Evolutionary conservation across 35 echinoderm and acorn worm species (phyloP), one percentile per base, ranked within the genome.

Genomic region (Patiria miniata): DNA sequence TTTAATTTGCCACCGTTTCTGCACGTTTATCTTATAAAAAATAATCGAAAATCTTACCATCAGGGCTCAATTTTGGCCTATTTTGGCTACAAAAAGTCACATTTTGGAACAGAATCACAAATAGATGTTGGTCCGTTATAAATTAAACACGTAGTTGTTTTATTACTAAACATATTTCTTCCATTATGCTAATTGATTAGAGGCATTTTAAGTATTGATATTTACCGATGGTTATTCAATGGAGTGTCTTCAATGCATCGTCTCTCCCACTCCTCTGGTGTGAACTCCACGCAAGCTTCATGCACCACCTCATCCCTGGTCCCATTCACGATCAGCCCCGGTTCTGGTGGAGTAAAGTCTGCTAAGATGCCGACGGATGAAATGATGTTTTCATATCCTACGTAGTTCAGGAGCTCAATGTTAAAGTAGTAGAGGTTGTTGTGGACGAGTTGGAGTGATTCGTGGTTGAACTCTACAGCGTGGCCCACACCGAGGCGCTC

Each of bases 351-450:
- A 26, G 79, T 81, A 53, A 83, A 83, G 79, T 90, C 88, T 33
- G 80, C 30, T 1, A 90, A 8, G 23, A 90, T 83, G 28, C 57
- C 53, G 36, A 68, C 23, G 1, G 88, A 90, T 50, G 88, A 51
- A 0, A 90, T 68, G 36, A 83, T 83, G 79, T 77, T 90, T 0
- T 68, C 36, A 73, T 83, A 90, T 16, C 59, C 88, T 40, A 77
- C 68, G 36, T 77, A 78, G 59, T 90, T 90, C 33, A 82, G 38
- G 17, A 82, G 79, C 30, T 83, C 52, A 0, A 90, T 55, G 80
- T 90, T 90, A 42, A 90, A 90, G 61, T 82, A 90, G 60, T 90
- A 61, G 1, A 90, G 58, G 32, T 90, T 56, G 44, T 90, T 90
- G 39, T 90, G 88, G 1, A 22, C 51, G 36, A 90, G 36, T 3